Percentiles rank a stretch among this genome's conserved stretches.
These are phyloP conservation scores for Macquaria ambigua DNA, from an alignment of 2,113 vertebrate genomes.

Conservation along the genomic window DNA sequence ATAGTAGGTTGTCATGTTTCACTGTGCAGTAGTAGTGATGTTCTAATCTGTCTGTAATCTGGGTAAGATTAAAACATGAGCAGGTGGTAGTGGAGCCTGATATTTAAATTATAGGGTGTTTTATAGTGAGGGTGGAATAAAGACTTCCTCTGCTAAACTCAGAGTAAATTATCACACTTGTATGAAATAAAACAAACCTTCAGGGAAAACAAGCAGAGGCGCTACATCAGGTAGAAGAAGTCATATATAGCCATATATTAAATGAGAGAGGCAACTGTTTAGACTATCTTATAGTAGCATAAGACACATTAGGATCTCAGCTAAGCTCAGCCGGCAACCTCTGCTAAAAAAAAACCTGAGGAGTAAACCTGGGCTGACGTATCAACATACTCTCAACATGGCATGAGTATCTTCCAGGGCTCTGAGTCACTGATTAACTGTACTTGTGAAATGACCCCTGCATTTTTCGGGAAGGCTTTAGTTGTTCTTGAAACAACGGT, in stretches of 20 bases:
- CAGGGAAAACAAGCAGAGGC: constrained; percentile 1
- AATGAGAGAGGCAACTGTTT: constrained; percentile 1
- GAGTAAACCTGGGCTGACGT: neutral
- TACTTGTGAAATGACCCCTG: constrained; percentile 22
- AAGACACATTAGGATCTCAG: neutral
- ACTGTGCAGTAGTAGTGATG: constrained; percentile 2
- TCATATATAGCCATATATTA: neutral
- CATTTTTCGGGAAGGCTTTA: constrained; percentile 27
- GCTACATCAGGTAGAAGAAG: neutral
- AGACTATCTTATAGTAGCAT: neutral
- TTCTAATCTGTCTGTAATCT: constrained; percentile 36
- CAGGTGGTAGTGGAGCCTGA: constrained; percentile 50
- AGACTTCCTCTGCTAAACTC: constrained; percentile 12
- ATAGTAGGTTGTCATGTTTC: constrained; percentile 30
- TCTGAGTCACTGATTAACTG: constrained; percentile 53
- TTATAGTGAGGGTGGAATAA: constrained; percentile 28
- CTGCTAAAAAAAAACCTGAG: neutral
- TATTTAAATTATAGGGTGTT: constrained; percentile 67
- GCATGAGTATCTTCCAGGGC: constrained; percentile 3
- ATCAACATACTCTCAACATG: constrained; percentile 14
- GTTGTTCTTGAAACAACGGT: constrained; percentile 22
- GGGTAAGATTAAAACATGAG: constrained; percentile 48
- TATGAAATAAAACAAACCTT: constrained; percentile 12
- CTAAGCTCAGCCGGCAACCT: neutral
- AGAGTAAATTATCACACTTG: constrained; percentile 19